These are phyloP conservation scores for Heliconius congener DNA, from an alignment of 1,140 invertebrate species.

Conservation along the genomic window DNA sequence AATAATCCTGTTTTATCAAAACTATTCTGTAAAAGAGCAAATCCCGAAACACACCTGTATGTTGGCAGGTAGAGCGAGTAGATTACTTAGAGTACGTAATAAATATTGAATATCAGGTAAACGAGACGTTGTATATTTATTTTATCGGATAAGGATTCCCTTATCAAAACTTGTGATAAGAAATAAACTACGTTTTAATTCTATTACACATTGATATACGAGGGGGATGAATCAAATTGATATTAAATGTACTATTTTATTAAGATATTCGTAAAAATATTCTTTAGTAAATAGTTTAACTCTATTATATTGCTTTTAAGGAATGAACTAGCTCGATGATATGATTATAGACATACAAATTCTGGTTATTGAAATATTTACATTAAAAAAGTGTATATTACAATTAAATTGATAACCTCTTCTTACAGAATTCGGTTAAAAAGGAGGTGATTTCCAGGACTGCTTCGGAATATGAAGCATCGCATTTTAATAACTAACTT, in stretches of 20 bases:
- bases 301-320: neutral
- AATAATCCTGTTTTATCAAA: neutral
- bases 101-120: constrained; percentile 22
- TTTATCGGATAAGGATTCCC: constrained; percentile 25
- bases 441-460: too few relatives aligned
- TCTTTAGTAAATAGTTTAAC: neutral
- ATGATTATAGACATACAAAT: too few relatives aligned
- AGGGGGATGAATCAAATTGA: neutral
- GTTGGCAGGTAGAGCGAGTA: neutral
- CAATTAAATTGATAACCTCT: too few relatives aligned
- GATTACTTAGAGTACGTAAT: neutral
- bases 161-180: constrained; percentile 27
- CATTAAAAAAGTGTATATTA: too few relatives aligned
- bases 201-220: neutral
- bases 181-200: constrained; percentile 20
- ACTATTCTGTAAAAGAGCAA: neutral
- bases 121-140: constrained; percentile 13
- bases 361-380: too few relatives aligned
- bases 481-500: too few relatives aligned
- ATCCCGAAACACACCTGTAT: neutral
- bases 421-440: too few relatives aligned
- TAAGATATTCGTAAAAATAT: neutral
- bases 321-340: too few relatives aligned
- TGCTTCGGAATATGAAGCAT: too few relatives aligned
- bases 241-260: neutral